phyloP scores from a whole-genome alignment of 2,797 vertebrate species.

The Notolabrus celidotus region DNA sequence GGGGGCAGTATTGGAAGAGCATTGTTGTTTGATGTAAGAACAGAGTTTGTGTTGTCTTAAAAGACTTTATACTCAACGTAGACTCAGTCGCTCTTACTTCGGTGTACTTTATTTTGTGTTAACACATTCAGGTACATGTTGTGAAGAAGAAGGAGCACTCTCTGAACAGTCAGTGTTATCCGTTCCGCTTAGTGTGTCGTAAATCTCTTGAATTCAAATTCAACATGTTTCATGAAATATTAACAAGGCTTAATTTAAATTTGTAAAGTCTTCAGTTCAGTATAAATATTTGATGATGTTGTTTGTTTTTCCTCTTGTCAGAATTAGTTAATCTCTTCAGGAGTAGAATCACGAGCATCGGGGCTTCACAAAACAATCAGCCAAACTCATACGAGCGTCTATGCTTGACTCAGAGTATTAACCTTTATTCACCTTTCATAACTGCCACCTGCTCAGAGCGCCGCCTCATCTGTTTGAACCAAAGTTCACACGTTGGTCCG shows the following conservation, averaged over 20 bases:
- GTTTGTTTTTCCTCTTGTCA: conserved; percentile 43
- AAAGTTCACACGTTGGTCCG: too few relatives aligned
- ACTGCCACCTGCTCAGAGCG: background rate
- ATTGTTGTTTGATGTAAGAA: too few relatives aligned
- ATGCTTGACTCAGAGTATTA: background rate
- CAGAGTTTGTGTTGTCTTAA: too few relatives aligned
- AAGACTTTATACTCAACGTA: too few relatives aligned
- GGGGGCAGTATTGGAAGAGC: too few relatives aligned
- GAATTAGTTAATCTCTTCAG: conserved; percentile 26
- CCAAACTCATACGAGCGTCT: background rate
- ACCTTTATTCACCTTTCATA: background rate
- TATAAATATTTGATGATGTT: conserved; percentile 52
- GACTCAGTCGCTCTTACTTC: too few relatives aligned
- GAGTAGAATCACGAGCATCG: conserved; percentile 1
- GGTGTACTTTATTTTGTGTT: too few relatives aligned
- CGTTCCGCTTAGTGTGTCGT: too few relatives aligned
- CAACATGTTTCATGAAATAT: conserved; percentile 43
- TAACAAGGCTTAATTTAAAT: conserved; percentile 45
- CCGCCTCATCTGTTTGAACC: too few relatives aligned
- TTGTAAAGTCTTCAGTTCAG: conserved; percentile 44
- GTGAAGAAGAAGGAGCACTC: too few relatives aligned
- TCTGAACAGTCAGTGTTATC: too few relatives aligned
- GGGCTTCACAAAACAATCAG: background rate
- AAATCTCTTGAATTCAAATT: conserved; percentile 17
- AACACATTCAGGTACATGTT: too few relatives aligned